Evolutionary conservation across 1,140 invertebrate species (phyloP), one percentile per base, ranked within the genome.

Genomic region (Brachionus rotundiformis): DNA sequence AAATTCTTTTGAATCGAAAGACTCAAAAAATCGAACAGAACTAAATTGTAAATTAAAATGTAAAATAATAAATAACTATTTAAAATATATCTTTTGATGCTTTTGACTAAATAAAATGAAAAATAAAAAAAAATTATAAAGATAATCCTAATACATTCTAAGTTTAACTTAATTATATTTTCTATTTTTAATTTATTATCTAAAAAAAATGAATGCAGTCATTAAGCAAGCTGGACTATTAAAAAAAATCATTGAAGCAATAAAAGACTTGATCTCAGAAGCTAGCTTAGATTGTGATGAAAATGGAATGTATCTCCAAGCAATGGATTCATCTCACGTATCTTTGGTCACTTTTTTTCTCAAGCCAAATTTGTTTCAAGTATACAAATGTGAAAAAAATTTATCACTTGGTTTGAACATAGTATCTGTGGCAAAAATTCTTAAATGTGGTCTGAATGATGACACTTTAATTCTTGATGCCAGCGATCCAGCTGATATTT

Each of bases 241-340:
- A 81, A 99, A 98, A 90, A 99, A 98, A 89, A 93, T 99, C 25
- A 89, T 99, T 83, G 98, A 99, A 86, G 95, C 97, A n/a, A 94
- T 99, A 82, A 98, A 98, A 89, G 97, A 99, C 87, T 91, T 99
- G 71, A 89, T 99, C n/a, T 96, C 93, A 86, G 96, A 99, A 90
- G 90, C 95, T 23, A 96, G 94, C 76, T 99, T 97, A 88, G 98
- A 99, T 89, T 99, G 96, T 89, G 94, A 94, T 5, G 94, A 96
- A 86, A 94, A 93, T 83, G 97, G 97, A 7, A 95, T 99, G 83
- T 94, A 95, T 87, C 90, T 98, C 4, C 89, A 90, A 83, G 96
- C 97, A 54, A 99, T 99, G 97, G 98, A 99, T 89, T 98, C 94
- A 87, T 96, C 95, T 83, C 98, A 99, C 89, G 97, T 99, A 73